Conservation (phyloP, 2,113 vertebrate species). For the Sarotherodon lohbergeri region DNA sequence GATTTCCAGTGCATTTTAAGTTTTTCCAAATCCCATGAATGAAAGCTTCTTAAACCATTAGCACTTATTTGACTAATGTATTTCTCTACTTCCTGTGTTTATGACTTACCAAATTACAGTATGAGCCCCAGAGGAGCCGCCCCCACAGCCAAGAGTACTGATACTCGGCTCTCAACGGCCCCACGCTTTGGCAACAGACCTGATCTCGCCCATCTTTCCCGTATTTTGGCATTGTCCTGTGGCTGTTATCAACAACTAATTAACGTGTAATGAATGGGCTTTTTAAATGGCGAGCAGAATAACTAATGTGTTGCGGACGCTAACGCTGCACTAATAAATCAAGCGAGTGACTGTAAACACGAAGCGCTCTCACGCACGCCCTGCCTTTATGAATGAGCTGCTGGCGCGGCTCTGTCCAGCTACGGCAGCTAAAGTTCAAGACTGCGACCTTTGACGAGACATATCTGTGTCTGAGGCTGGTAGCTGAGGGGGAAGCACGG, state of each 20-base stretch:
- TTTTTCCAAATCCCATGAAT: neutral
- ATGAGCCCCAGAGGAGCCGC: neutral
- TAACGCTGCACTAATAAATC: slow-evolving; percentile 54
- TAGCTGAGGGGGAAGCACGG: neutral
- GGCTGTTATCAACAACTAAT: slow-evolving; percentile 61
- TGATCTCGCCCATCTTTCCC: neutral
- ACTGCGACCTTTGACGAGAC: neutral
- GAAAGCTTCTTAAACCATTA: slow-evolving; percentile 33
- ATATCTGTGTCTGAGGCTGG: neutral
- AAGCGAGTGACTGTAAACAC: slow-evolving; percentile 16
- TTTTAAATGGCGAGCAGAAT: slow-evolving; percentile 36
- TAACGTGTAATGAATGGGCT: slow-evolving; percentile 62
- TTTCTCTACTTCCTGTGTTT: slow-evolving; percentile 40
- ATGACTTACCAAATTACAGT: slow-evolving; percentile 6
- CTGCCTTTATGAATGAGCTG: slow-evolving; percentile 15
- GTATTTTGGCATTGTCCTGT: slow-evolving; percentile 24
- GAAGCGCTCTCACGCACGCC: neutral
- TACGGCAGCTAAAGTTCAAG: neutral
- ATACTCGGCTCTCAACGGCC: slow-evolving; percentile 7
- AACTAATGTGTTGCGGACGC: slow-evolving; percentile 43
- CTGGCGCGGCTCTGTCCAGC: neutral
- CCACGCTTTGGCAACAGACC: neutral
- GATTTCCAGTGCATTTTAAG: neutral
- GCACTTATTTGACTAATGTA: slow-evolving; percentile 3
- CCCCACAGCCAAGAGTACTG: neutral